Conservation (phyloP, 2,888 invertebrate genomes). For the Pachliopta kotzebuea region DNA sequence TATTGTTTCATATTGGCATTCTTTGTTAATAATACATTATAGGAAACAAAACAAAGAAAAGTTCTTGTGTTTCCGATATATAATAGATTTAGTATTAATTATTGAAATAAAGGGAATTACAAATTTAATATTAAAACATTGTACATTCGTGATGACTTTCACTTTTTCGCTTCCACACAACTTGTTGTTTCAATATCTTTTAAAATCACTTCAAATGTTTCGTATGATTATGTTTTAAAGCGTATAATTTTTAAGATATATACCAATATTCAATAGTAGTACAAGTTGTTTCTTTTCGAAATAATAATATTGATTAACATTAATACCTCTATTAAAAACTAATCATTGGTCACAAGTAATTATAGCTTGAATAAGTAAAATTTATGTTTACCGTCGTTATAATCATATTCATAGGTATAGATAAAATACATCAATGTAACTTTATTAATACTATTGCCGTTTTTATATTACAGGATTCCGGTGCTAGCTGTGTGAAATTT, state of each 20-base stretch:
- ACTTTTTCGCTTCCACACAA: conserved; percentile 11
- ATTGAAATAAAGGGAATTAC: neutral
- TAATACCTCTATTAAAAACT: too few species aligned
- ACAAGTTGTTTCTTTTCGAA: too few species aligned
- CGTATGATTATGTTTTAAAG: neutral
- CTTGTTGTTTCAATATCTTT: neutral
- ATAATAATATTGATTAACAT: neutral
- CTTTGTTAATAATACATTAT: conserved; percentile 31
- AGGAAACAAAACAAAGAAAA: conserved; percentile 32
- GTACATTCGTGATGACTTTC: conserved; percentile 9
- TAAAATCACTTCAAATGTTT: neutral
- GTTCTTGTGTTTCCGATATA: neutral
- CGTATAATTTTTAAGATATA: neutral
- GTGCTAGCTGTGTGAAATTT: conserved; percentile 91
- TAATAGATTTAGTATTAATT: too few species aligned
- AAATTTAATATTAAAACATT: neutral
- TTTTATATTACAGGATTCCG: conserved; percentile 80
- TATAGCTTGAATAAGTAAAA: conserved; percentile 10
- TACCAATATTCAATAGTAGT: too few species aligned
- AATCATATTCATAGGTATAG: neutral
- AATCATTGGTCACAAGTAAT: neutral
- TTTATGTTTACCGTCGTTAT: neutral
- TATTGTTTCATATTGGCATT: conserved; percentile 32
- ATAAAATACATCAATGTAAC: neutral
- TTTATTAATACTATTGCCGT: neutral